Evolutionary conservation across 2,797 vertebrate species (phyloP), one percentile per base, ranked within the genome.

Genomic region (Echeneis naucrates): DNA sequence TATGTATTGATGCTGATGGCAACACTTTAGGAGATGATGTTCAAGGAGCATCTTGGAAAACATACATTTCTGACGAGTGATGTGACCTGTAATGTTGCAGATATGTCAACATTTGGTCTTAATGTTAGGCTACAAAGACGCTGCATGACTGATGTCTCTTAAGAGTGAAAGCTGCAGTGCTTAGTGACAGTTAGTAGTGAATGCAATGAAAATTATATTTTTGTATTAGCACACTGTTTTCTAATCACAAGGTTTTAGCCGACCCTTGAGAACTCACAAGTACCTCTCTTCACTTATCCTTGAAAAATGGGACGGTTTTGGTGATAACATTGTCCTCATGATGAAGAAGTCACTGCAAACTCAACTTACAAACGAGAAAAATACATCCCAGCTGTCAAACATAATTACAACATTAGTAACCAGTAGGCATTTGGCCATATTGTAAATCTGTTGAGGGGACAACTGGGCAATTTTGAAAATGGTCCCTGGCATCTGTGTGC

Each of bases 351-450:
- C 21, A 10, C 14, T n/a, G 21, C 24, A 70, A 19, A 44, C 23
- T 47, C 17, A 37, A 19, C 4, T 8, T 23, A 50, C 33, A 55
- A 23, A 16, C 1, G 1, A 27, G 13, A 44, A 19, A 47, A 38
- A 59, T 38, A 17, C 63, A 79, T 57, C 70, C 51, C 83, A 80
- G 76, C 73, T 82, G 61, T 50, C 71, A 27, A 58, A 68, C 72
- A 75, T 56, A 64, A 60, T 21, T 69, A n/a, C 55, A 40, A 69
- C 55, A 71, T 55, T 58, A 71, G 62, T 19, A 37, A 37, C 40
- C 60, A 48, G 54, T 75, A 42, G 55, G 61, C 68, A 75, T 24
- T 64, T 55, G 51, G 61, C 77, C 63, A 59, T 75, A 57, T 23
- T 38, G 30, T 51, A 45, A 66, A 67, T 8, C 19, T 71, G 44